Evolutionary conservation across 2,797 vertebrate species (phyloP).

Genomic region (Orientallactaga sibirica): DNA sequence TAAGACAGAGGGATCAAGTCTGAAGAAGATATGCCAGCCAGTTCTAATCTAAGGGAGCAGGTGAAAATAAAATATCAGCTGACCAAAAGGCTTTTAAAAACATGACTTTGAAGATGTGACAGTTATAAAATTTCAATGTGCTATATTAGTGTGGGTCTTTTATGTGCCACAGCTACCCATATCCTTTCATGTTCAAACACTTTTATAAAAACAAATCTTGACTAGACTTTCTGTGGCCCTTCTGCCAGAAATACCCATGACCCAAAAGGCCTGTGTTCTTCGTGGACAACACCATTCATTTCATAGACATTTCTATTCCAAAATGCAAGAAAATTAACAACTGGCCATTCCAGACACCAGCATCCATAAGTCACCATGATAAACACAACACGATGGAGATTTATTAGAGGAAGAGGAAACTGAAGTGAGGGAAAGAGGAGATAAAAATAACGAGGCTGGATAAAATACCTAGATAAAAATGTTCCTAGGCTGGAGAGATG

Average conservation of each 20-base stretch:
- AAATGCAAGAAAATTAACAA: not conserved
- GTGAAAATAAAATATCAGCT: slow-evolving; percentile 37
- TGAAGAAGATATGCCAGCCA: not conserved
- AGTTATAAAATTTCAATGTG: slow-evolving; percentile 5
- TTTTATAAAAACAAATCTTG: slow-evolving; percentile 47
- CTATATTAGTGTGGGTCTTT: not conserved
- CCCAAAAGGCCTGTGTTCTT: slow-evolving; percentile 28
- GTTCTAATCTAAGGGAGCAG: not conserved
- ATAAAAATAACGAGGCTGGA: no score
- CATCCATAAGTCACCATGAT: not conserved
- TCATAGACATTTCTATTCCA: not conserved
- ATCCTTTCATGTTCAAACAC: slow-evolving; percentile 49
- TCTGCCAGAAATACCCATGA: slow-evolving; percentile 1
- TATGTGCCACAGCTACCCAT: not conserved
- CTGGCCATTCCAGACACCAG: not conserved
- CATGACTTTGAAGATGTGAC: not conserved
- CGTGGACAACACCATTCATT: not conserved
- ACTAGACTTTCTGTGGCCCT: slow-evolving; percentile 29
- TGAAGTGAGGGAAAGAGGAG: not conserved
- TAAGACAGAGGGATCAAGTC: not conserved
- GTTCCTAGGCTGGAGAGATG: no score
- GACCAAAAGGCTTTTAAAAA: slow-evolving; percentile 15
- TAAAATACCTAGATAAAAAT: no score
- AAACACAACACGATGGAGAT: not conserved
- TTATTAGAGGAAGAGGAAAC: not conserved